These are phyloP conservation scores for Mercenaria mercenaria DNA, from an alignment of 1,140 invertebrate species.

Conservation along the genomic window DNA sequence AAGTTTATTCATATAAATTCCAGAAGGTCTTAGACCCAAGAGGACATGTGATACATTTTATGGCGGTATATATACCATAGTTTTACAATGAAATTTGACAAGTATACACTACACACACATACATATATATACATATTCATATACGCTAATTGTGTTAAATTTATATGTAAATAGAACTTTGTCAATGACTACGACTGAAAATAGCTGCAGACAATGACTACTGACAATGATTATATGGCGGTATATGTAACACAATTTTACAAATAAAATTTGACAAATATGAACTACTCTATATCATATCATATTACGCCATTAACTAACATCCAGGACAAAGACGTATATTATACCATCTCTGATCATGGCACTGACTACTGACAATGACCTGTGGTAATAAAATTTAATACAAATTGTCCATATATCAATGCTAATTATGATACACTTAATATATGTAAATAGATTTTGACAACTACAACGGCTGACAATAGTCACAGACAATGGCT, in stretches of 20 bases:
- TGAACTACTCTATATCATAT: background rate
- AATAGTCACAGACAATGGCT: background rate
- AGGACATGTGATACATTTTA: background rate
- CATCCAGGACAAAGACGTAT: background rate
- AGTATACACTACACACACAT: no score
- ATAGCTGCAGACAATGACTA: no score
- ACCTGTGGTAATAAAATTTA: background rate
- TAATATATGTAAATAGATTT: background rate
- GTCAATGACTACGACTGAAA: no score
- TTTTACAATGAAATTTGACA: no score
- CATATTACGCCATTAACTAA: background rate
- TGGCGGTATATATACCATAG: no score
- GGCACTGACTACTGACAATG: background rate
- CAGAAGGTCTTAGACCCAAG: background rate
- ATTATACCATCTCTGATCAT: background rate
- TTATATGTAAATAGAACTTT: no score
- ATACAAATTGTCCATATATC: background rate
- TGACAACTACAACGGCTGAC: background rate
- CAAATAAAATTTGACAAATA: background rate
- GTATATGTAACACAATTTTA: no score
- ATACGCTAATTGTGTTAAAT: no score
- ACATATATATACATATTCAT: no score
- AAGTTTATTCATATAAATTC: background rate
- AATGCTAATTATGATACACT: no score
- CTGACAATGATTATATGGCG: no score